These are phyloP conservation scores for Herminia tarsipennalis DNA, from an alignment of 2,888 invertebrate genomes.

Conservation along the genomic window DNA sequence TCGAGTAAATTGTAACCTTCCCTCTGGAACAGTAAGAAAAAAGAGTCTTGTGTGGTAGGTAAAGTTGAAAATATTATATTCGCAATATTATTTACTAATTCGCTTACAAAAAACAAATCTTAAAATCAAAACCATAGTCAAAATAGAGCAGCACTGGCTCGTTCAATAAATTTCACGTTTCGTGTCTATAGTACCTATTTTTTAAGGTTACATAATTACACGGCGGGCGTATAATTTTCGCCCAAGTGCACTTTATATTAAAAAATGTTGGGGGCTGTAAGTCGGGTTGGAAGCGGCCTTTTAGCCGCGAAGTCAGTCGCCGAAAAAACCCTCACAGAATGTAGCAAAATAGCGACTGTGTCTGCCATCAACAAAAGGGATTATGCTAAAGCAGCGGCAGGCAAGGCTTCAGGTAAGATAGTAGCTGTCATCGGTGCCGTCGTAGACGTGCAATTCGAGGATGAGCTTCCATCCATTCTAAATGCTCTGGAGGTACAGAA, in stretches of 20 bases:
- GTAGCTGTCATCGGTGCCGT: slow-evolving; percentile 99
- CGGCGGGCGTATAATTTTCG: slow-evolving; percentile 57
- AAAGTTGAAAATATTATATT: too few species aligned
- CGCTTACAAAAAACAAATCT: not conserved
- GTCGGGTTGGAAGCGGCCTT: slow-evolving; percentile 86
- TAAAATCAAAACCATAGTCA: slow-evolving; percentile 19
- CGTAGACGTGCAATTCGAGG: slow-evolving; percentile 98
- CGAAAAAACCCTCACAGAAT: slow-evolving; percentile 86
- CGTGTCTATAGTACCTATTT: slow-evolving; percentile 44
- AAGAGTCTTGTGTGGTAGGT: too few species aligned
- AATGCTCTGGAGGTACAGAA: slow-evolving; percentile 97
- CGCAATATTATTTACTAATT: too few species aligned
- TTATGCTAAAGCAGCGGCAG: slow-evolving; percentile 68
- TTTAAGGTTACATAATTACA: slow-evolving; percentile 79
- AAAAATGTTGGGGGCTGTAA: slow-evolving; percentile 87
- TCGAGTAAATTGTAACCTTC: too few species aligned
- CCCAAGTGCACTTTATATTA: slow-evolving; percentile 56
- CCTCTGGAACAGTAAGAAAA: too few species aligned
- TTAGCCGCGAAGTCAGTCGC: slow-evolving; percentile 85
- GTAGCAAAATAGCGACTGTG: slow-evolving; percentile 82
- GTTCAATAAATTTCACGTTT: slow-evolving; percentile 30
- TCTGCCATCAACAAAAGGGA: slow-evolving; percentile 71
- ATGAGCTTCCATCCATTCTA: slow-evolving; percentile 95
- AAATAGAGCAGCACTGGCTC: slow-evolving; percentile 2
- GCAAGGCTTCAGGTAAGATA: slow-evolving; percentile 87